Conservation (phyloP, 2,888 invertebrate genomes). For the Malthinus seriepunctatus region DNA sequence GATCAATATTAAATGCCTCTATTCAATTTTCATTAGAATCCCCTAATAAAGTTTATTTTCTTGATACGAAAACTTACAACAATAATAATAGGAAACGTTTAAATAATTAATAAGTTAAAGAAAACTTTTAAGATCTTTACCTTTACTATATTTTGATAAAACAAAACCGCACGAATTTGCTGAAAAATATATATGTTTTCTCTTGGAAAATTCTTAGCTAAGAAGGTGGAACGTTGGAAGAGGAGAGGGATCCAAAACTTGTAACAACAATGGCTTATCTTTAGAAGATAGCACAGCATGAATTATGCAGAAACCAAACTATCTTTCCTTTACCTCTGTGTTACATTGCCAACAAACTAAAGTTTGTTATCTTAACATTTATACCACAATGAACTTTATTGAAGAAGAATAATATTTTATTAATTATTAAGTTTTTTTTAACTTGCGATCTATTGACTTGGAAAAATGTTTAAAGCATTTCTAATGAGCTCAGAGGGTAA, state of each 20-base stretch:
- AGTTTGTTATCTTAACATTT: slow-evolving; percentile 19
- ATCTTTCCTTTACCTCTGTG: slow-evolving; percentile 25
- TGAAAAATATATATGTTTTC: slow-evolving; percentile 23
- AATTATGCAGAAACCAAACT: slow-evolving; percentile 47
- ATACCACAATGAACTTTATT: slow-evolving; percentile 15
- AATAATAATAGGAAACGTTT: slow-evolving; percentile 5
- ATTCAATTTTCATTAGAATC: neutral
- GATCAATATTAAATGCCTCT: neutral
- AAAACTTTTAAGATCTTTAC: slow-evolving; percentile 16
- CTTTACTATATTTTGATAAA: slow-evolving; percentile 23
- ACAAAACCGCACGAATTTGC: slow-evolving; percentile 21
- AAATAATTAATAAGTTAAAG: slow-evolving; percentile 19
- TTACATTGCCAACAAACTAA: slow-evolving; percentile 25
- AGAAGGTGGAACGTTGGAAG: slow-evolving; percentile 18
- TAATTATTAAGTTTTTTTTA: no score
- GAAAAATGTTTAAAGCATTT: no score
- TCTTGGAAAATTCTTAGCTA: no score
- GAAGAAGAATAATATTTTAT: no score
- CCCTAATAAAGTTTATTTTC: slow-evolving; percentile 7
- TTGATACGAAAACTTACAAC: neutral
- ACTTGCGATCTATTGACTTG: no score
- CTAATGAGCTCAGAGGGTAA: no score
- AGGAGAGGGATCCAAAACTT: slow-evolving; percentile 42
- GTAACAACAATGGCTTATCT: slow-evolving; percentile 49
- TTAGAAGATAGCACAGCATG: slow-evolving; percentile 46